Evolutionary conservation across 2,113 vertebrate species (phyloP).

Genomic region (Toxotes chatareus): DNA sequence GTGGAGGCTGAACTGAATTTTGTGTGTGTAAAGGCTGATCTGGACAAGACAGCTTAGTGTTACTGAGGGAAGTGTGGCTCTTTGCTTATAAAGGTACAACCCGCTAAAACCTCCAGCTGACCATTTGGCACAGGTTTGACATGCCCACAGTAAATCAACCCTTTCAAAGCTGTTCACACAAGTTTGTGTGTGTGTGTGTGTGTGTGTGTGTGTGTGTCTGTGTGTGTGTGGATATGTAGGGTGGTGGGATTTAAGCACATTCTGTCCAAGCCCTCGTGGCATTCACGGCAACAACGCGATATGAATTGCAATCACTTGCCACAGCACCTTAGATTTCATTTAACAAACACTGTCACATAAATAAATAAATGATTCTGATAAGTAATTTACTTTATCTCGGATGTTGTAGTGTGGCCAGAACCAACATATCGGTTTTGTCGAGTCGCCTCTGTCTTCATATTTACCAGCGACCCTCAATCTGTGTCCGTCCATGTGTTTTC

Average conservation of each 20-base stretch:
- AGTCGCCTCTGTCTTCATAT: not conserved
- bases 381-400: not conserved
- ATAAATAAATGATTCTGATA: not conserved
- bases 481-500: constrained; percentile 6
- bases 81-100: constrained; percentile 22
- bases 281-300: not conserved
- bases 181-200: not conserved
- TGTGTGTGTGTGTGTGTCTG: not conserved
- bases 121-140: constrained; percentile 27
- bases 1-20: constrained; percentile 49
- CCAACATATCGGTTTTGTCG: not conserved
- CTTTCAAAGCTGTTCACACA: constrained; percentile 8
- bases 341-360: not conserved
- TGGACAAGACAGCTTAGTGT: constrained; percentile 50
- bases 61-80: constrained; percentile 33
- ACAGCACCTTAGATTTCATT: not conserved
- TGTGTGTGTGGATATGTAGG: not conserved
- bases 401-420: too few species aligned
- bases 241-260: constrained; percentile 1
- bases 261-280: not conserved
- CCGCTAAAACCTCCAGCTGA: constrained; percentile 40
- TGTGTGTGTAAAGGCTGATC: constrained; percentile 37
- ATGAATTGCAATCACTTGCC: not conserved
- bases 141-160: constrained; percentile 35
- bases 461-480: constrained; percentile 1